Percentiles rank a stretch among this genome's conserved stretches.
Conservation (phyloP, 2,888 invertebrate species). For the Hydriomena furcata region DNA sequence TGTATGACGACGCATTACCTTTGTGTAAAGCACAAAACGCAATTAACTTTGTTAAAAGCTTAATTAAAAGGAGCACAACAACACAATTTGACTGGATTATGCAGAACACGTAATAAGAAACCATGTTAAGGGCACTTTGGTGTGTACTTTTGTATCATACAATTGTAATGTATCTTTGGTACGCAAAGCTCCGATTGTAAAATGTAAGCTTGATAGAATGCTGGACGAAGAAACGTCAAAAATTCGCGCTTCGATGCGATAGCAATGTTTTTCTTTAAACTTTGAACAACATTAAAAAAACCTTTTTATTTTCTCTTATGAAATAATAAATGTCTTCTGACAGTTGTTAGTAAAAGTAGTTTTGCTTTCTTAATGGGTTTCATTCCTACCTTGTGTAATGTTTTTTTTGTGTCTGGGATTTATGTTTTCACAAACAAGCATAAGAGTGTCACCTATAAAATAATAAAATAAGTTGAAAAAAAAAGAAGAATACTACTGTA, state of each 20-base stretch:
- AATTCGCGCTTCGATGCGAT: too few relatives aligned
- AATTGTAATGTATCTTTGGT: slow-evolving; percentile 18
- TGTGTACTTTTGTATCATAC: slow-evolving; percentile 30
- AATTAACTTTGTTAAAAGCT: slow-evolving; percentile 23
- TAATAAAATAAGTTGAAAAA: too few relatives aligned
- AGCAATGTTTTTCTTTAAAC: too few relatives aligned
- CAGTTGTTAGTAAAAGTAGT: too few relatives aligned
- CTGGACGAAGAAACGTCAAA: background rate
- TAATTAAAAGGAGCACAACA: slow-evolving; percentile 23
- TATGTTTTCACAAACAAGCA: too few relatives aligned
- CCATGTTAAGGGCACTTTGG: slow-evolving; percentile 33
- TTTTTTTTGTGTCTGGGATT: too few relatives aligned
- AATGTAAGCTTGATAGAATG: background rate
- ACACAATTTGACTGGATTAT: slow-evolving; percentile 29
- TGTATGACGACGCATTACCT: slow-evolving; percentile 11
- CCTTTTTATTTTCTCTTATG: too few relatives aligned
- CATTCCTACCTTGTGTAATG: too few relatives aligned
- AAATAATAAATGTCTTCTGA: too few relatives aligned
- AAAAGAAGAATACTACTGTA: background rate
- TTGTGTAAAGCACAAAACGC: slow-evolving; percentile 22
- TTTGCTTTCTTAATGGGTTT: too few relatives aligned
- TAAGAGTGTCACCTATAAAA: too few relatives aligned
- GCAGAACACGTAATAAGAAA: slow-evolving; percentile 32
- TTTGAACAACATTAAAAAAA: too few relatives aligned
- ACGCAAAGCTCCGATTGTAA: background rate